Base-by-base conservation (phyloP, 35 echinoderm and acorn worm species). In the Antedon bifida region DNA sequence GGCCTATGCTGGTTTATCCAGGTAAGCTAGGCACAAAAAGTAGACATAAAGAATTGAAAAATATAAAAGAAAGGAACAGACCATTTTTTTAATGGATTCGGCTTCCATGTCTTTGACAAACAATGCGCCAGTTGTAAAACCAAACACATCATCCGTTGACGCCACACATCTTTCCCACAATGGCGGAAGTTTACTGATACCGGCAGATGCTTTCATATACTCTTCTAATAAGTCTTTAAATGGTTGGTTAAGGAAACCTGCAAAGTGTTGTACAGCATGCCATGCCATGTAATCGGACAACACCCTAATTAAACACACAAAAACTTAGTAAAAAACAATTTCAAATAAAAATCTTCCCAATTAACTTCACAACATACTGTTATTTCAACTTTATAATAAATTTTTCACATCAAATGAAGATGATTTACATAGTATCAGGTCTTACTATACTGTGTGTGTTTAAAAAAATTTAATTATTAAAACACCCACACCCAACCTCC, bases 111-210 rank as follows among this genome's bases (percentile, higher is more conserved):
- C 78, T 29, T 91, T 76, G 0, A 92, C 94, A 86, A 88, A 97
- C 87, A 97, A 85, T 5, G 94, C 94, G 10, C 94, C 94, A 0
- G 94, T 97, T 8, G 92, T 90, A 74, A 92, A 92, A 0, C 88
- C 90, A 42, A 97, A 86, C 0, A 83, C 83, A 33, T 34, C 31
- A 33, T 97, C 90, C 0, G 91, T 89, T 13, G 78, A 35, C 14
- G 31, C 28, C 10, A 90, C 75, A 74, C 94, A 97, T 30, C 73
- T 77, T 83, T 92, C 39, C 94, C 94, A 97, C 21, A 82, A 26
- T 26, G 88, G 90, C 12, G 75, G 77, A 0, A 83, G 28, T 29
- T 75, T 83, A n/a, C 34, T 51, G 14, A 86, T 76, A 32, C 94
- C 94, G 11, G 85, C 75, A 17, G 87, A 34, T 0, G 82, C 83